Evolutionary conservation across 2,113 vertebrate genomes (phyloP), one percentile per base, ranked within the genome.

Genomic region (Chloropsis hardwickii): DNA sequence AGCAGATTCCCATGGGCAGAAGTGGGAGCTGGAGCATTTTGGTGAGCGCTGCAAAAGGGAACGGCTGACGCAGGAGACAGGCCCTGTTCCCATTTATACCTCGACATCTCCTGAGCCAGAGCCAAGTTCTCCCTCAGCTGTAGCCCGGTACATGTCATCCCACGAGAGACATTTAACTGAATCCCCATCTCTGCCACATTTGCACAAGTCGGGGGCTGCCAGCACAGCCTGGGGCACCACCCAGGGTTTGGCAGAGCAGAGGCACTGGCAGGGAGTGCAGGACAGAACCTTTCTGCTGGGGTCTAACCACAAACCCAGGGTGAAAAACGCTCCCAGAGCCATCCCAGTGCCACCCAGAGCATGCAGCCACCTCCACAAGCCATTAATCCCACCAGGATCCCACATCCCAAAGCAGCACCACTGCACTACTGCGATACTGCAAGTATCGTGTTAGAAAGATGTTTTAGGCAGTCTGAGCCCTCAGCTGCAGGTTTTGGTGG

Each of bases 401-500:
- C 23, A 14, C 2, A 9, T 21, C 54, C 61, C 2, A 5, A 21
- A 56, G 72, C 39, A 51, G 86, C 56, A 2, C 10, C 78, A 12
- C 24, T 9, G 3, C 2, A 2, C 37, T 6, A 33, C 51, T 22
- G 4, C 0, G 1, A 28, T 6, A 39, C 4, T 27, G 24, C 22
- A 15, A 42, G 9, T 11, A n/a, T 39, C 1, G 0, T 6, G 12
- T 22, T 18, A 29, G 33, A 71, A 67, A 50, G 45, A 71, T 17
- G 56, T 35, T 91, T 12, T 9, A 39, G 27, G 10, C 37, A 87
- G 13, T 14, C 48, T 40, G n/a, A 64, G 61, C 69, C 77, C 89
- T 51, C 11, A 11, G 45, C 65, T 74, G 65, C 72, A 64, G 44
- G 14, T n/a, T 90, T 78, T 2, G 0, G 53, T 4, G 17, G 22